Percentiles rank a stretch among this genome's conserved stretches.
phyloP scores from a whole-genome alignment of 2,888 invertebrate species.

The Zygaena filipendulae region DNA sequence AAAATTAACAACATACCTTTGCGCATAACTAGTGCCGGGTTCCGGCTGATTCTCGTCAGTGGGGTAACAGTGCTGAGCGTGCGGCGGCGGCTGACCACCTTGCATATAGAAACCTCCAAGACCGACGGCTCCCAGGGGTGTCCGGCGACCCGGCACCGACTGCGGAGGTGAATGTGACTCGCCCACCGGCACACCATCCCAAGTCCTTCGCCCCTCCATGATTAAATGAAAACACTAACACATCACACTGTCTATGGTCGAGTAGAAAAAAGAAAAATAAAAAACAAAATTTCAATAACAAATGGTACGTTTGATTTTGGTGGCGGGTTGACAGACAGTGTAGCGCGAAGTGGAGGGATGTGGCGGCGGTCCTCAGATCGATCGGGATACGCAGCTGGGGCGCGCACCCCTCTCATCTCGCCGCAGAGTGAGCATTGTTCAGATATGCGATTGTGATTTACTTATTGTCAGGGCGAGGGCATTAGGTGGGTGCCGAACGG shows the following conservation, averaged over 20 bases:
- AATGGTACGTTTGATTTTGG: conserved; percentile 31
- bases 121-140: conserved; percentile 85
- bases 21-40: conserved; percentile 65
- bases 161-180: conserved; percentile 66
- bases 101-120: conserved; percentile 91
- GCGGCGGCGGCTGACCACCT: conserved; percentile 61
- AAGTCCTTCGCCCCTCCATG: conserved; percentile 60
- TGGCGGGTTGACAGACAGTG: conserved; percentile 47
- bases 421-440: conserved; percentile 40
- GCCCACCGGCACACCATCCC: conserved; percentile 58
- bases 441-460: conserved; percentile 54
- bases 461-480: conserved; percentile 27
- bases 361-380: conserved; percentile 55
- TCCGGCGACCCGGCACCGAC: conserved; percentile 75
- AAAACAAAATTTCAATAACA: conserved; percentile 18
- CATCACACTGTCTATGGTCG: conserved; percentile 36
- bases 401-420: conserved; percentile 64
- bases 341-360: conserved; percentile 33
- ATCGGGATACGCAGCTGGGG: conserved; percentile 64
- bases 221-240: conserved; percentile 29
- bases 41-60: conserved; percentile 86
- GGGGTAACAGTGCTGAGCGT: conserved; percentile 65
- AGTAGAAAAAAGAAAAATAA: conserved; percentile 14
- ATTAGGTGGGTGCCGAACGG: no score
- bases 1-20: conserved; percentile 54